These are phyloP conservation scores for Emys orbicularis DNA, from an alignment of 2,797 vertebrate species.

Conservation along the genomic window DNA sequence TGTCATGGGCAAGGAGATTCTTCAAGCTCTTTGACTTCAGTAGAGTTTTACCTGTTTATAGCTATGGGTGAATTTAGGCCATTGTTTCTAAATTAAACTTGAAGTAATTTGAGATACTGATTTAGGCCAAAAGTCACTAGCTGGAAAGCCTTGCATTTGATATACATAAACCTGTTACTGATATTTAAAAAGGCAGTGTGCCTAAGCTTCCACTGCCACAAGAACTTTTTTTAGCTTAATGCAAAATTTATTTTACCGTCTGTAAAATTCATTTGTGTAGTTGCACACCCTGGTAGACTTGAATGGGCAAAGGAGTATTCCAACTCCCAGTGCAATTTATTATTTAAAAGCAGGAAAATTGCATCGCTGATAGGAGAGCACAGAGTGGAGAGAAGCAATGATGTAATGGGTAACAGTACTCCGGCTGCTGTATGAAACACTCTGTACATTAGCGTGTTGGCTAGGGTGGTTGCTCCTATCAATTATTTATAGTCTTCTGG, in stretches of 20 bases:
- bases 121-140: neutral
- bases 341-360: constrained; percentile 76
- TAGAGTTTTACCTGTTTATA: constrained; percentile 28
- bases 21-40: neutral
- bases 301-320: constrained; percentile 62
- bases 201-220: neutral
- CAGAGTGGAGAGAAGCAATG: constrained; percentile 56
- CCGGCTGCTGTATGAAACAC: constrained; percentile 77
- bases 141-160: neutral
- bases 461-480: constrained; percentile 86
- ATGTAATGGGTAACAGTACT: constrained; percentile 90
- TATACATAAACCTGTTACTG: neutral
- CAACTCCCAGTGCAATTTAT: constrained; percentile 58
- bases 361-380: constrained; percentile 55
- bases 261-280: constrained; percentile 62
- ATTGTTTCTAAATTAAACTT: neutral
- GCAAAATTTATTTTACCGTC: constrained; percentile 47
- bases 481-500: constrained; percentile 91
- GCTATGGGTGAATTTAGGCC: neutral
- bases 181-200: fast-evolving
- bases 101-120: neutral
- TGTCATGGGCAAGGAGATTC: neutral
- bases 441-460: constrained; percentile 82
- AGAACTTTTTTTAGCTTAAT: neutral
- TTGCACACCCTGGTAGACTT: constrained; percentile 38